A percentile compares a stretch with the other conserved stretches of the same genome.
phyloP scores from a whole-genome alignment of 92 coral and sea anemone species.

The Zoanthus sociatus region DNA sequence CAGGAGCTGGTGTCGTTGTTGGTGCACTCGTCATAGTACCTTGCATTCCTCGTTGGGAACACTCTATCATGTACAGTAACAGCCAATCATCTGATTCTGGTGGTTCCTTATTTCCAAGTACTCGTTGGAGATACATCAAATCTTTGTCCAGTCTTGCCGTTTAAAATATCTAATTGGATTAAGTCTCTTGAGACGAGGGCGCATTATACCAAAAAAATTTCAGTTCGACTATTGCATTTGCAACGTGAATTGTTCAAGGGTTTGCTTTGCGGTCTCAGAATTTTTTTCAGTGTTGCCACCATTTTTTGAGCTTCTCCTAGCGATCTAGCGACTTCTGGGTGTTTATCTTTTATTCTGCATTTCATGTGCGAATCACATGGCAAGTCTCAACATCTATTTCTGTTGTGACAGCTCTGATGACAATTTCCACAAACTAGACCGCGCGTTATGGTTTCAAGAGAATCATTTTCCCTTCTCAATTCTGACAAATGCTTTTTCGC shows the following conservation, averaged over 20 bases:
- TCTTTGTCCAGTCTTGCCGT: slow-evolving; percentile 54
- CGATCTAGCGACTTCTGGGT: slow-evolving; percentile 45
- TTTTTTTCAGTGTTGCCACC: slow-evolving; percentile 39
- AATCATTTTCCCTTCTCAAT: slow-evolving; percentile 49
- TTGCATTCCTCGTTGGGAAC: too few species aligned
- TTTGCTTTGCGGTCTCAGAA: slow-evolving; percentile 49
- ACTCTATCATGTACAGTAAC: not conserved
- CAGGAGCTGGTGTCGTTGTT: too few species aligned
- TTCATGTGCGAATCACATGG: slow-evolving; percentile 48
- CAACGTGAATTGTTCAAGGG: slow-evolving; percentile 51
- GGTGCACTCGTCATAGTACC: too few species aligned
- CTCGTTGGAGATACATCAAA: slow-evolving; percentile 44
- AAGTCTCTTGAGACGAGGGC: slow-evolving; percentile 43
- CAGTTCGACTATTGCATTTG: slow-evolving; percentile 47
- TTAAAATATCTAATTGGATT: slow-evolving; percentile 36
- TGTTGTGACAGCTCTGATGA: slow-evolving; percentile 53
- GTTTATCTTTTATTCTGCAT: slow-evolving; percentile 46
- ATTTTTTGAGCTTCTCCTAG: slow-evolving; percentile 45
- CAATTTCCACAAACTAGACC: slow-evolving; percentile 53
- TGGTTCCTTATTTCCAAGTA: slow-evolving; percentile 52
- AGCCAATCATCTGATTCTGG: slow-evolving; percentile 62
- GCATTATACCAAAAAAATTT: slow-evolving; percentile 50
- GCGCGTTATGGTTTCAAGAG: slow-evolving; percentile 47
- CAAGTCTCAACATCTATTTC: slow-evolving; percentile 36
- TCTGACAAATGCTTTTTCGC: slow-evolving; percentile 54